Evolutionary conservation across 2,888 invertebrate genomes (phyloP), one percentile per base, ranked within the genome.

Genomic region (Kryphioiulus occultus): DNA sequence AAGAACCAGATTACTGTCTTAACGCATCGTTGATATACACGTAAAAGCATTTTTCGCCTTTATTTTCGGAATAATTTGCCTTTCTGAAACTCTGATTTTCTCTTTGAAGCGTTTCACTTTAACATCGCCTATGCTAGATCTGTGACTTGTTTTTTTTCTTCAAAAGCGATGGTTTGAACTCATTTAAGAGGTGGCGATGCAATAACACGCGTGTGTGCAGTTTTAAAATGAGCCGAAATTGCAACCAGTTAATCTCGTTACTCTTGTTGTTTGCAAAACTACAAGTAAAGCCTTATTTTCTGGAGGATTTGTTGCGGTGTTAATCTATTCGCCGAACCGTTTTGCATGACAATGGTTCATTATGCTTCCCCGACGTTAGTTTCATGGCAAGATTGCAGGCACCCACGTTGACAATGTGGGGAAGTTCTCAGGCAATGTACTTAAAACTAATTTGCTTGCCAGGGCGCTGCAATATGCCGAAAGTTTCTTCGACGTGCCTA

Each of bases 121-220:
- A 59, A 59, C 47, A 17, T 42, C 15, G 59, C 0, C 22, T 22
- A 59, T 59, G 9, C 5, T 59, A n/a, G 7, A 59, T 59, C 59
- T n/a, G 22, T 22, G 59, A 22, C 59, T 22, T 59, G 59, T 22
- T n/a, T 19, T 59, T 59, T 59, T 59, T 22, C 59, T n/a, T 3
- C 59, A 22, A 59, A 22, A n/a, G n/a, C 59, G 59, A 59, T 59
- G 22, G 5, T 59, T 22, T 59, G 59, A 59, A 59, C 59, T 59
- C 59, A n/a, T 59, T 59, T 59, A 59, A n/a, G 59, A 59, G 59
- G 59, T 59, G 59, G 59, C 59, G 59, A 59, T 59, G 59, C 59
- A 59, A 59, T 59, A 59, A 59, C 59, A 59, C 59, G 59, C 59
- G n/a, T 59, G 59, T 59, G 59, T 59, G 59, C 22, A 59, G 59